phyloP scores from a whole-genome alignment of 2,888 invertebrate genomes.

The Chamaedrilus cognettii region DNA sequence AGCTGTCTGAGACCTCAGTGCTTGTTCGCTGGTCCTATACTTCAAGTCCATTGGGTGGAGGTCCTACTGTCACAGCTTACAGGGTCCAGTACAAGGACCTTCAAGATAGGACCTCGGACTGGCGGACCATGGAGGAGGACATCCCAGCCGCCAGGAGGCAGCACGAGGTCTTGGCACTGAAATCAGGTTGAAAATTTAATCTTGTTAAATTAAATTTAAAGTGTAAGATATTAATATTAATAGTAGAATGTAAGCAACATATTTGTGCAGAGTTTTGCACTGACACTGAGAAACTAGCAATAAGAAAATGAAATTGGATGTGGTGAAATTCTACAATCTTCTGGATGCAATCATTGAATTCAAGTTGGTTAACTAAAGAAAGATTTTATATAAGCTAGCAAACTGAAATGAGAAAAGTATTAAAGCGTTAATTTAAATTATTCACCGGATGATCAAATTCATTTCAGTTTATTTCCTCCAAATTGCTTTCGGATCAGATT shows the following conservation, averaged over 20 bases:
- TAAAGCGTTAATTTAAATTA: too few relatives aligned
- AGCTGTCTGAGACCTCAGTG: slow-evolving; percentile 85
- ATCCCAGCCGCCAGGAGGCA: slow-evolving; percentile 64
- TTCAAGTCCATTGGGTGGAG: slow-evolving; percentile 72
- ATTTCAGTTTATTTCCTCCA: too few relatives aligned
- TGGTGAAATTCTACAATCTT: background rate
- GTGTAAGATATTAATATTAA: too few relatives aligned
- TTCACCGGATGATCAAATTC: too few relatives aligned
- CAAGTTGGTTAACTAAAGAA: background rate
- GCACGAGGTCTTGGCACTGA: slow-evolving; percentile 6
- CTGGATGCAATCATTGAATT: background rate
- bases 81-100: slow-evolving; percentile 71
- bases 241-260: too few relatives aligned
- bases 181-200: background rate
- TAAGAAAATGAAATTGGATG: background rate
- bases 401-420: too few relatives aligned
- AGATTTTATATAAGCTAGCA: too few relatives aligned
- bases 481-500: too few relatives aligned
- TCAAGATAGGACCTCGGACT: slow-evolving; percentile 57
- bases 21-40: slow-evolving; percentile 80
- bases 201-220: background rate
- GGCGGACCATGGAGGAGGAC: slow-evolving; percentile 82
- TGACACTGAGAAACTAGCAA: too few relatives aligned
- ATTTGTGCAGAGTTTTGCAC: background rate
- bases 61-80: slow-evolving; percentile 83